Evolutionary conservation across 2,797 vertebrate genomes (phyloP), one percentile per base, ranked within the genome.

Genomic region (Loriculus beryllinus): DNA sequence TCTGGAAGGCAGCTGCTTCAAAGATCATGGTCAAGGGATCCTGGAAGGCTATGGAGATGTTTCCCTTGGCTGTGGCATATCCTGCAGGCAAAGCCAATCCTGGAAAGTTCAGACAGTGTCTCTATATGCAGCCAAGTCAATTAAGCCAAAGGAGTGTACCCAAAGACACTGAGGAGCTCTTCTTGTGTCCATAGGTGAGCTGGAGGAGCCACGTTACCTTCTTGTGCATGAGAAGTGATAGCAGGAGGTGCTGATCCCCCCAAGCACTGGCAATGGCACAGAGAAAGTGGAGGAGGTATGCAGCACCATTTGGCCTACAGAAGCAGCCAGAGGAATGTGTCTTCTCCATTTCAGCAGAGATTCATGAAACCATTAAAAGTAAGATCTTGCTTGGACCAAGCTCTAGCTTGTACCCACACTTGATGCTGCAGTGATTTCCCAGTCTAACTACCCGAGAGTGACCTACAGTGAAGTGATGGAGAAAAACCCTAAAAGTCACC

Each of bases 161-260:
- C 49, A 28, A 33, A 64, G 78, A 5, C 2, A 7, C 18, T 14
- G 80, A 67, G 54, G 52, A 82, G 47, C 25, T 88, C 29, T 48
- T 3, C 4, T 49, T 57, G 49, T 10, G 9, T 8, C 63, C 0
- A 0, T 4, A 51, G 56, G 19, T 3, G 26, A 45, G 31, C 28
- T 16, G 6, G 5, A 20, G 64, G n/a, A 74, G 63, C 17, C 7
- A 8, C 0, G 0, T 35, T 57, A 48, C 48, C 42, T 15, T 78
- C 39, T 57, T 0, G 1, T 14, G 57, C 22, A 0, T 1, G 0
- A 40, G 76, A 52, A 83, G 3, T 2, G 3, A 26, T 48, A 82
- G n/a, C 1, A 2, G 77, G 33, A 91, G 26, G 10, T 59, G 69
- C 52, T 42, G 65, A 51, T 62, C 80, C 62, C 80, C 52, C 85